Evolutionary conservation across 1,140 invertebrate species (phyloP).

Genomic region (Cataglyphis hispanica): DNA sequence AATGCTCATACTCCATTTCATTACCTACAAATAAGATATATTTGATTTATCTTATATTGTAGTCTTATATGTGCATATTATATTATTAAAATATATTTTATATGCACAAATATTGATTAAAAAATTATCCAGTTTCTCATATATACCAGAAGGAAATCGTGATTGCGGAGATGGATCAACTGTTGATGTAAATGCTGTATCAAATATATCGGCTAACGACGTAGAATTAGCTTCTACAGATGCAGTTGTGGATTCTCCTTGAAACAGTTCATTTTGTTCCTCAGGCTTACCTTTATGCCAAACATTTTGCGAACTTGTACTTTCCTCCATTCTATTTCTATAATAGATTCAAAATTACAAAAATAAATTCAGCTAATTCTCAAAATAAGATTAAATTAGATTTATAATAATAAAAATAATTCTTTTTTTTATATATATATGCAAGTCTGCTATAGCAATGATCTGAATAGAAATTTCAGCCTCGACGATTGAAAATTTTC

Average conservation of each 20-base stretch:
- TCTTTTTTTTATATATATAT: background rate
- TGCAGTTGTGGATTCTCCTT: conserved; percentile 77
- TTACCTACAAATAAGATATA: conserved; percentile 75
- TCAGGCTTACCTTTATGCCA: conserved; percentile 82
- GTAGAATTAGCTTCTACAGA: conserved; percentile 85
- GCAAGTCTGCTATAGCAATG: background rate
- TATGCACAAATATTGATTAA: background rate
- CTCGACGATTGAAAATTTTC: conserved; percentile 1
- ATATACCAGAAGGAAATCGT: conserved; percentile 83
- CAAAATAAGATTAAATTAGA: background rate
- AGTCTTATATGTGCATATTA: no score
- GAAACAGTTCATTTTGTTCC: conserved; percentile 79
- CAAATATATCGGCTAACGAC: conserved; percentile 87
- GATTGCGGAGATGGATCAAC: conserved; percentile 85
- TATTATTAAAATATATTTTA: background rate
- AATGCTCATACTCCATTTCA: conserved; percentile 86
- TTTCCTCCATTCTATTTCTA: conserved; percentile 81
- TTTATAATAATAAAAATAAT: conserved; percentile 22
- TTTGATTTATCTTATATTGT: background rate
- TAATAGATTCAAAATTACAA: background rate
- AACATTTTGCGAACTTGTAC: conserved; percentile 79
- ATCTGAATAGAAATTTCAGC: background rate
- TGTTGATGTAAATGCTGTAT: conserved; percentile 87
- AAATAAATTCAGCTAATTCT: background rate
- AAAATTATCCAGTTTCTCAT: background rate